A percentile compares a stretch with the other conserved stretches of the same genome.
Evolutionary conservation across 2,797 vertebrate genomes (phyloP).

Genomic region (Acanthurus tractus): DNA sequence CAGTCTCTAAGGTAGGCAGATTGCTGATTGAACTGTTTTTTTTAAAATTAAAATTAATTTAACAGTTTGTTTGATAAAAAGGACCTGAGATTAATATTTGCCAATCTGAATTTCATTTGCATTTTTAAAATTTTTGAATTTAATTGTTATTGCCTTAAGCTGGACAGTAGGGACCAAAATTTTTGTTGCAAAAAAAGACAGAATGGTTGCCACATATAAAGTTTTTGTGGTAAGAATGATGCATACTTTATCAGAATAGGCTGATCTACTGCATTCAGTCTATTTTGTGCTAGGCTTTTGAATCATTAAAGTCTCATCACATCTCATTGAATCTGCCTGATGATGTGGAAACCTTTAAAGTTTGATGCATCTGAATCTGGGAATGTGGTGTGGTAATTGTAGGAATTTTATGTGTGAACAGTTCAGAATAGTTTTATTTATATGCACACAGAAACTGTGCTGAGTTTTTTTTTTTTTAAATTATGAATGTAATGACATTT

Average conservation of each 20-base stretch:
- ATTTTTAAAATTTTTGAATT: background rate
- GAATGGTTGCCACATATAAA: background rate
- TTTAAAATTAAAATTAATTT: background rate
- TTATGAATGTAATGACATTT: constrained; percentile 38
- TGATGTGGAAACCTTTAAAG: background rate
- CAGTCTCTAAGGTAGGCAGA: constrained; percentile 94
- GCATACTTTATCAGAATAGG: background rate
- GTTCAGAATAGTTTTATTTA: background rate
- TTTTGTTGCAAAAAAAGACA: background rate
- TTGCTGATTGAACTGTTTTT: background rate
- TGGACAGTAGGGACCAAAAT: too few relatives aligned
- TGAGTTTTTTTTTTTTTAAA: background rate
- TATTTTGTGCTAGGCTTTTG: background rate
- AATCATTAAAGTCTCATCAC: background rate
- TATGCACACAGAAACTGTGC: background rate
- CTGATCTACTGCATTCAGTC: background rate
- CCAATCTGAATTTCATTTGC: background rate
- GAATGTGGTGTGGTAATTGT: background rate
- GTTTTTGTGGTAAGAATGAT: background rate
- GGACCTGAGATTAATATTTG: background rate
- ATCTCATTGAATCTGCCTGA: background rate
- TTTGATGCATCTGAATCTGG: background rate
- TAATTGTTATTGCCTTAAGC: background rate
- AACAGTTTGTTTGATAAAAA: background rate
- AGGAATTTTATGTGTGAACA: background rate